Evolutionary conservation across 2,888 invertebrate species (phyloP).

Genomic region (Drosophila paucipuncta): DNA sequence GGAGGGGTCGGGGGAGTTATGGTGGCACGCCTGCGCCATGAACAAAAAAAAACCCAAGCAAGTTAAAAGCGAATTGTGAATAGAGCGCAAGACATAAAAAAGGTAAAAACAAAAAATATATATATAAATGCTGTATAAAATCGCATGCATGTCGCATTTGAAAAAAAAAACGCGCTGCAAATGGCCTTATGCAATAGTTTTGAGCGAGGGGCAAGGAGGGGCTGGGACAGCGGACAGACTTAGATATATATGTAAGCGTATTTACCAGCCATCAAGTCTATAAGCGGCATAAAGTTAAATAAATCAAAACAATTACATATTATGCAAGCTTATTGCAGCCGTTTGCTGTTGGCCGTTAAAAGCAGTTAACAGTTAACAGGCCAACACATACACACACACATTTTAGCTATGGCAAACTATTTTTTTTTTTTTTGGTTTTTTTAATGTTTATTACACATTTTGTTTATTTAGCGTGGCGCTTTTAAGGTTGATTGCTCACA

Average conservation of each 20-base stretch:
- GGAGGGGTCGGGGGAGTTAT: not conserved
- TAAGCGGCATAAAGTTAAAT: conserved; percentile 56
- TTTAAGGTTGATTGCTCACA: conserved; percentile 51
- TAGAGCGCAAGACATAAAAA: conserved; percentile 37
- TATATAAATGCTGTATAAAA: conserved; percentile 49
- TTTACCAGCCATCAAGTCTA: conserved; percentile 10
- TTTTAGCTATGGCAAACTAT: conserved; percentile 35
- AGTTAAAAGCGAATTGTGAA: conserved; percentile 55
- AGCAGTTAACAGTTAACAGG: conserved; percentile 50
- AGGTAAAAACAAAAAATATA: conserved; percentile 16
- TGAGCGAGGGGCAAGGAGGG: not conserved
- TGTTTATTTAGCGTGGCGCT: conserved; percentile 45
- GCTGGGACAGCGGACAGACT: conserved; percentile 21
- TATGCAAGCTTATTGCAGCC: conserved; percentile 65
- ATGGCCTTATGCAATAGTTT: conserved; percentile 64
- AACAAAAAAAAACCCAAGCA: conserved; percentile 43
- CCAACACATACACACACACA: conserved; percentile 33
- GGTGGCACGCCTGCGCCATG: conserved; percentile 53
- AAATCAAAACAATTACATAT: conserved; percentile 77
- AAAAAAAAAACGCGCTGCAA: conserved; percentile 58
- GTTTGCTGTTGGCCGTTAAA: conserved; percentile 53
- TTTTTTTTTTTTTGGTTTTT: not conserved
- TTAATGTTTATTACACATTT: conserved; percentile 41
- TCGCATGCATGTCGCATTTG: conserved; percentile 80
- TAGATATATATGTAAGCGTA: conserved; percentile 1